Evolutionary conservation across 1,140 invertebrate species (phyloP), one percentile per base, ranked within the genome.

Genomic region (Hormaphis cornu): DNA sequence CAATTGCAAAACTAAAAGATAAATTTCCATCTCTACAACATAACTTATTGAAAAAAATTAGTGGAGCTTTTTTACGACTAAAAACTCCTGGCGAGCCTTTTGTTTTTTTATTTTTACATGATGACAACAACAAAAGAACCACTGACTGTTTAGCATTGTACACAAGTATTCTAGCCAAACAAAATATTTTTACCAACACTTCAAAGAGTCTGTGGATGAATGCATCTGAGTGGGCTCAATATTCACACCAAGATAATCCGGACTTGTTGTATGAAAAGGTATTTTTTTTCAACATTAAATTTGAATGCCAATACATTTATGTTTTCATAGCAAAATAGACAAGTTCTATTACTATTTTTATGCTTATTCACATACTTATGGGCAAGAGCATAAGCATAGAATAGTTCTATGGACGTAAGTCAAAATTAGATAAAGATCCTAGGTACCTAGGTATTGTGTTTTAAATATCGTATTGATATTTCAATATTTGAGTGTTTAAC

Each of bases 71-170:
- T 22, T 20, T 0, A 0, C n/a, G 61, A 35, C 44, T 66, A 8
- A 20, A 10, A 22, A 24, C 4, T 8, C 61, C 61, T 5, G 61
- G 61, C 12, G 61, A 66, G 50, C 61, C 61, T 0, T 35, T 66
- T 48, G 28, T 66, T 50, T 33, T 66, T 8, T 16, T 66, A 16
- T 44, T 66, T n/a, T 22, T 66, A 7, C 44, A 66, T 33, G 44
- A 66, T 18, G 40, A 61, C 9, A 18, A 10, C 0, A 66, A 50
- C 28, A 66, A 46, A 66, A 14, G 22, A 12, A 35, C 44, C 24
- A 48, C 61, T 9, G 44, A 66, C 14, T 66, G 61, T n/a, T 50
- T 66, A 20, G 61, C 30, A 0, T 66, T 30, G 0, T n/a, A 48
- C 12, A 20, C 44, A n/a, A 48, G 61, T n/a, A 10, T 22, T 24